A percentile compares a stretch with the other conserved stretches of the same genome.
These are phyloP conservation scores for Theristicus caerulescens DNA, from an alignment of 2,113 vertebrate genomes.

Conservation along the genomic window DNA sequence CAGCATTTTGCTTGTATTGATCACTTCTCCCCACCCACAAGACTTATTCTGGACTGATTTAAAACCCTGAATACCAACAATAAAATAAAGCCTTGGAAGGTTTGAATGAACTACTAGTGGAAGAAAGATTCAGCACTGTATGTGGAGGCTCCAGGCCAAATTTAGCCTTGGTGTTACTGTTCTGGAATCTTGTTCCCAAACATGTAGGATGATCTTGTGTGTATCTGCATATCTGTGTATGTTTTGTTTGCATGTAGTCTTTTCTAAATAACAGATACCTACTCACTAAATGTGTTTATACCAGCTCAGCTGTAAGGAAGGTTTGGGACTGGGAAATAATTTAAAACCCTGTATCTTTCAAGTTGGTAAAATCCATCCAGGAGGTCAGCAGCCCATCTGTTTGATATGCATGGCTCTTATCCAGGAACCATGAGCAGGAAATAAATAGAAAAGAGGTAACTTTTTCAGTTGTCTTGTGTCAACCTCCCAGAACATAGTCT, in stretches of 20 bases:
- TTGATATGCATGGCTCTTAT: constrained; percentile 36
- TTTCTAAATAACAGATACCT: neutral
- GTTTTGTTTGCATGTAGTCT: constrained; percentile 16
- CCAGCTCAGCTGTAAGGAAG: neutral
- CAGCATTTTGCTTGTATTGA: constrained; percentile 26
- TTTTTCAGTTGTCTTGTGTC: neutral
- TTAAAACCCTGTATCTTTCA: constrained; percentile 31
- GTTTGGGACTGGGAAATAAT: constrained; percentile 38
- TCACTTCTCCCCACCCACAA: neutral
- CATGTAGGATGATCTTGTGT: neutral
- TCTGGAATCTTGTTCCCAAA: neutral
- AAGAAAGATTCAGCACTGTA: neutral
- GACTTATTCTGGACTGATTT: constrained; percentile 24
- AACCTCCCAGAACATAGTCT: neutral
- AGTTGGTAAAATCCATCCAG: constrained; percentile 34
- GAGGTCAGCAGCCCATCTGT: constrained; percentile 28
- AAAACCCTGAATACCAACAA: neutral
- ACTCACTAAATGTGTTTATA: constrained; percentile 1
- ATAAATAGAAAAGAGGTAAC: neutral
- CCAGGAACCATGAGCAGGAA: neutral
- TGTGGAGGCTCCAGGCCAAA: neutral
- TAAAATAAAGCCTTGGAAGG: neutral
- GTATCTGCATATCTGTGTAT: neutral
- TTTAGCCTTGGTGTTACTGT: neutral
- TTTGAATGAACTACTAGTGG: constrained; percentile 6